Percentiles rank a stretch among this genome's conserved stretches.
These are phyloP conservation scores for Helogale parvula DNA, from an alignment of 2,113 vertebrate genomes.

Conservation along the genomic window DNA sequence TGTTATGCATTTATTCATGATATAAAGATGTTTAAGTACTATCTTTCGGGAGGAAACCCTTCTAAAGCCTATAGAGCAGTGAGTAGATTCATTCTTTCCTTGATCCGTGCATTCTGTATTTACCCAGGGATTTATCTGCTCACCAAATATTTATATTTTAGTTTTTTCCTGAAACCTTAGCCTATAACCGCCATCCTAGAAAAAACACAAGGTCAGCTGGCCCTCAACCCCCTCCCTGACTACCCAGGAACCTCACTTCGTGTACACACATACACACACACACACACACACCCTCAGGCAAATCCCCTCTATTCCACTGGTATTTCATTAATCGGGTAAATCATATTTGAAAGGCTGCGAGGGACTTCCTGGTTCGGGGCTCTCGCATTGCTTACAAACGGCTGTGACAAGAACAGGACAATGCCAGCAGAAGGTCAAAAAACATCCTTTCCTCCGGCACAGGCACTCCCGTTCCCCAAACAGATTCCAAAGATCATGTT, in stretches of 20 bases:
- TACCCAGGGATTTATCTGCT: not conserved
- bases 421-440: not conserved
- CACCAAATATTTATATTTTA: not conserved
- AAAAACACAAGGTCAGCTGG: not conserved
- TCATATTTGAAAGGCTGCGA: not conserved
- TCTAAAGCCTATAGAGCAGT: not conserved
- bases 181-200: not conserved
- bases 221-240: not conserved
- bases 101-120: not conserved
- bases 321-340: not conserved
- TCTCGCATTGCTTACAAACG: not conserved
- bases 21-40: not conserved
- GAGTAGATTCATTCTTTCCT: not conserved
- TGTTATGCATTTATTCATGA: not conserved
- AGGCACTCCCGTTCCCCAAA: not conserved
- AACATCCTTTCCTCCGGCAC: not conserved
- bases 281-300: not conserved
- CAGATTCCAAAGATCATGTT: constrained; percentile 58
- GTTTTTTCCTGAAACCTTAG: not conserved
- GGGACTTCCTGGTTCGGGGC: not conserved
- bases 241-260: not conserved
- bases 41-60: not conserved
- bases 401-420: not conserved
- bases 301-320: not conserved
- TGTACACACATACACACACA: not conserved